A percentile compares a stretch with the other conserved stretches of the same genome.
Evolutionary conservation across 2,888 invertebrate genomes (phyloP).

Genomic region (Acheta domesticus): DNA sequence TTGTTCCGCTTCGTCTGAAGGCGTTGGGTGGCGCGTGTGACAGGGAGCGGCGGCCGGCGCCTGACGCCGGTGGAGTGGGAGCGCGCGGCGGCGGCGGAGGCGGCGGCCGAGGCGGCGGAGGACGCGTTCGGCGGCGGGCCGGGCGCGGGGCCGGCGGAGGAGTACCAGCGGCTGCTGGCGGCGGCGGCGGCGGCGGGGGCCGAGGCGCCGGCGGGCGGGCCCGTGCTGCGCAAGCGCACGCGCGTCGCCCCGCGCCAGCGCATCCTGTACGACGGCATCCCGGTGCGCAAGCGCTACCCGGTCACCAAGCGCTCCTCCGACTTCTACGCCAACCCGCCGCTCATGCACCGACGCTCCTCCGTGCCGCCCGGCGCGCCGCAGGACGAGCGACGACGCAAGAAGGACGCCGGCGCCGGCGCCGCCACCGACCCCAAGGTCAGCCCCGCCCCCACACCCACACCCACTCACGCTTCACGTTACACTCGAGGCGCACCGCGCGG

Average conservation of each 20-base stretch:
- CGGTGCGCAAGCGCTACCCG: constrained; percentile 57
- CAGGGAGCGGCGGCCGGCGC: background rate
- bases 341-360: constrained; percentile 34
- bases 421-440: constrained; percentile 58
- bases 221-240: background rate
- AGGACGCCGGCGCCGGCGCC: constrained; percentile 42
- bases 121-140: background rate
- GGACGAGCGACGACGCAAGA: constrained; percentile 25
- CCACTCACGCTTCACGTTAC: too few species aligned
- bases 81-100: background rate
- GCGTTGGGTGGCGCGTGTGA: background rate
- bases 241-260: too few species aligned
- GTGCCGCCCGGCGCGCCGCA: constrained; percentile 20
- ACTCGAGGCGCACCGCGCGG: too few species aligned
- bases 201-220: background rate
- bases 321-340: constrained; percentile 40
- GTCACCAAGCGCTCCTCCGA: constrained; percentile 63
- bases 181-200: background rate
- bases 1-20: too few species aligned
- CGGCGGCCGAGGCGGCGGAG: background rate
- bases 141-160: background rate
- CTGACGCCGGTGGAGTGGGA: background rate
- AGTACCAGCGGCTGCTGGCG: constrained; percentile 23
- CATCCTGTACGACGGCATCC: background rate
- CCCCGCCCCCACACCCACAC: too few species aligned